Conservation (phyloP, 1,140 invertebrate species). For the Belonocnema kinseyi region DNA sequence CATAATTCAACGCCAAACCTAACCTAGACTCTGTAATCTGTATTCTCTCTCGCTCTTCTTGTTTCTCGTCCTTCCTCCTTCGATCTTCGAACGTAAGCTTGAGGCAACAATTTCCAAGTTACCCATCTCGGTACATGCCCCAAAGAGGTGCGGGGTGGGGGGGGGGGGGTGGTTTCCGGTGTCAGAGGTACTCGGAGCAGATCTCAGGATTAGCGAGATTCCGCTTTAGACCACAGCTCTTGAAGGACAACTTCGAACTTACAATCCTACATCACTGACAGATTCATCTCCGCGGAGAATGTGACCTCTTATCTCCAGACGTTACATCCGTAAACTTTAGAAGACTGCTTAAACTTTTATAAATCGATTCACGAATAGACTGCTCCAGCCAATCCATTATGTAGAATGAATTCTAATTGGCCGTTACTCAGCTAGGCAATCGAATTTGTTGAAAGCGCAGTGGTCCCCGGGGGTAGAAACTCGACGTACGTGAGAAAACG, state of each 20-base stretch:
- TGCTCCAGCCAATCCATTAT: neutral
- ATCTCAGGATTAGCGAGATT: conserved; percentile 27
- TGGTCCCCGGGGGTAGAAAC: neutral
- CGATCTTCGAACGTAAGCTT: conserved; percentile 28
- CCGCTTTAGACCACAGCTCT: conserved; percentile 21
- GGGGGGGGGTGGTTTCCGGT: conserved; percentile 2
- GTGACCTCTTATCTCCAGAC: neutral
- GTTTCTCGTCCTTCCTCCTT: conserved; percentile 15
- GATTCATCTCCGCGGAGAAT: conserved; percentile 1
- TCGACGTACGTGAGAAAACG: conserved; percentile 22
- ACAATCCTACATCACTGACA: neutral
- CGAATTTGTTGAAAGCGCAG: conserved; percentile 12
- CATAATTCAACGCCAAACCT: conserved; percentile 69
- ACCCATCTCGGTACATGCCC: neutral
- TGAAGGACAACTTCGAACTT: conserved; percentile 9
- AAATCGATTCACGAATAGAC: neutral
- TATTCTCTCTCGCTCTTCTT: neutral
- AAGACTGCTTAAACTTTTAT: neutral
- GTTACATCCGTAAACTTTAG: neutral
- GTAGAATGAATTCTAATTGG: neutral
- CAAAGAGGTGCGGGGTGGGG: neutral
- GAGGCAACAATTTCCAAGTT: conserved; percentile 27
- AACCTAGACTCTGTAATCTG: conserved; percentile 37
- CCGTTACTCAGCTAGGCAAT: conserved; percentile 2
- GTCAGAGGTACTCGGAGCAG: conserved; percentile 18